phyloP scores from a whole-genome alignment of 2,113 vertebrate species.

The Burhinus oedicnemus region DNA sequence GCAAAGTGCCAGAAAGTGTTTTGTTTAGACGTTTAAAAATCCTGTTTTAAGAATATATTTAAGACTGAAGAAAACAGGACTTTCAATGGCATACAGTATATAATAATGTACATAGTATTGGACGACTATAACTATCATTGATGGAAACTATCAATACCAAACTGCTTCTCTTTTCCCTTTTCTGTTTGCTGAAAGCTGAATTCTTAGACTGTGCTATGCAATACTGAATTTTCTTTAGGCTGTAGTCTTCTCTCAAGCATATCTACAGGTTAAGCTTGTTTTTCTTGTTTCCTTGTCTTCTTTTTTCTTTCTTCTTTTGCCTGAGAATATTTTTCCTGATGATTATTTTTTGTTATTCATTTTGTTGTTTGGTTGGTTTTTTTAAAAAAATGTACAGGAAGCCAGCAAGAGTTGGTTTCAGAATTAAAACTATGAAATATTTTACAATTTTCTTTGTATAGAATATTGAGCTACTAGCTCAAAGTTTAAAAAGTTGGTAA shows the following conservation, averaged over 20 bases:
- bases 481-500: constrained; percentile 72
- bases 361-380: constrained; percentile 43
- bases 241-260: constrained; percentile 79
- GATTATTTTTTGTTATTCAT: constrained; percentile 73
- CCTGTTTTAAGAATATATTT: constrained; percentile 75
- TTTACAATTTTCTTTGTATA: constrained; percentile 85
- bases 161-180: constrained; percentile 81
- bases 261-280: constrained; percentile 86
- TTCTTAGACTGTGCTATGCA: constrained; percentile 90
- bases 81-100: constrained; percentile 77
- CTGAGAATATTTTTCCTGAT: constrained; percentile 77
- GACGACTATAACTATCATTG: constrained; percentile 82
- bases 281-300: constrained; percentile 20
- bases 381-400: constrained; percentile 77
- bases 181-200: constrained; percentile 83
- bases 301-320: constrained; percentile 71
- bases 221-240: constrained; percentile 82
- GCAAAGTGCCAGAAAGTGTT: constrained; percentile 76
- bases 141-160: constrained; percentile 90
- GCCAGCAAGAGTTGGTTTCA: constrained; percentile 78
- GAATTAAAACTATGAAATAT: constrained; percentile 86
- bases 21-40: constrained; percentile 60
- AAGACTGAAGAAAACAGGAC: constrained; percentile 78
- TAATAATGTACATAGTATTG: constrained; percentile 86
- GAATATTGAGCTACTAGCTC: constrained; percentile 82